Evolutionary conservation across 2,113 vertebrate genomes (phyloP), one percentile per base, ranked within the genome.

Genomic region (Nestor notabilis): DNA sequence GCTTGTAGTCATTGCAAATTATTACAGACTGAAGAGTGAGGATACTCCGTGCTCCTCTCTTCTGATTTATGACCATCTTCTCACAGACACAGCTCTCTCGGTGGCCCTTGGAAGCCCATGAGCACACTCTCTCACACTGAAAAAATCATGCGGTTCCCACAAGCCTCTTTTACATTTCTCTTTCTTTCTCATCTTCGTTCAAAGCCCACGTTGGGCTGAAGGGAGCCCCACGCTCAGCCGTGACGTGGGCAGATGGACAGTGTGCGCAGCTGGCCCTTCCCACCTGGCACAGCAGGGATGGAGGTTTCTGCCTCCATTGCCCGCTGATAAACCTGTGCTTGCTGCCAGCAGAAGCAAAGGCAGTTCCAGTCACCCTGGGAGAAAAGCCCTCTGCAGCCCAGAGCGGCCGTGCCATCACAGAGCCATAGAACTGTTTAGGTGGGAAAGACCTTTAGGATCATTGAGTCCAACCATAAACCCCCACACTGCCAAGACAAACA

Each of bases 161-260:
- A 74, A 12, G 20, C 9, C 29, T 63, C 37, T 90, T 58, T 58
- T 41, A 63, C 11, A 25, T 56, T 78, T 89, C 20, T 91, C 46
- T 88, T 89, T 80, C 41, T 63, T 71, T 90, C 47, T 68, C 43
- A 60, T 90, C 80, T 68, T 76, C 43, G 39, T 75, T 87, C 61
- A 81, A 58, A 46, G 11, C 10, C 46, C 65, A 23, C 0, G 0
- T 1, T 58, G 64, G 60, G 80, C 72, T 84, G 64, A 83, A 83
- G 47, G 69, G 23, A 95, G 61, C 74, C 60, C 31, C 70, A n/a
- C 70, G 61, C 82, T 68, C 39, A 82, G 39, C 55, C 50, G 39
- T 4, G 2, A 41, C 31, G 53, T 89, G 87, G 87, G 82, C 93
- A 94, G 93, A 95, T 91, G 93, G 96, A 65, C 68, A 65, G 68